Evolutionary conservation across 2,888 invertebrate genomes (phyloP).

Genomic region (Philopedon plagiatum): DNA sequence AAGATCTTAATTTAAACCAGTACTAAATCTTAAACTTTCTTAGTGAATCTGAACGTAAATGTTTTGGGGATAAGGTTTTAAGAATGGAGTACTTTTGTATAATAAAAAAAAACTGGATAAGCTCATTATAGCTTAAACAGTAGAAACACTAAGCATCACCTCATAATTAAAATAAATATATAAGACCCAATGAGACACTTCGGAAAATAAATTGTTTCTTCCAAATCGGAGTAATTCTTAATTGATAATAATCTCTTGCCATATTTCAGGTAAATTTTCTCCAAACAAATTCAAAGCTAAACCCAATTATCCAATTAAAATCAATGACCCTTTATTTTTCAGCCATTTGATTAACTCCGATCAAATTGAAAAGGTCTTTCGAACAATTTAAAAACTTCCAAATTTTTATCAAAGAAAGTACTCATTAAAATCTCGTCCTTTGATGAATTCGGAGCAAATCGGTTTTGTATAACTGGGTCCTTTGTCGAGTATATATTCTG

Average conservation of each 20-base stretch:
- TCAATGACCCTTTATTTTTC: conserved; percentile 37
- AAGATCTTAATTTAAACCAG: too few species aligned
- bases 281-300: conserved; percentile 20
- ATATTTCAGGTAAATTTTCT: conserved; percentile 17
- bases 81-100: too few species aligned
- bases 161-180: too few species aligned
- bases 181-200: background rate
- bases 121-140: too few species aligned
- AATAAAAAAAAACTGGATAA: too few species aligned
- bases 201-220: background rate
- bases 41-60: too few species aligned
- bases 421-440: conserved; percentile 46
- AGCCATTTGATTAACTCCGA: conserved; percentile 8
- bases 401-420: conserved; percentile 39
- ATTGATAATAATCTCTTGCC: background rate
- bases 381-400: conserved; percentile 18
- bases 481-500: conserved; percentile 34
- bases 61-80: too few species aligned
- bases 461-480: conserved; percentile 40
- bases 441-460: conserved; percentile 45
- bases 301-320: conserved; percentile 45
- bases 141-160: too few species aligned
- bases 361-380: conserved; percentile 23
- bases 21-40: too few species aligned
- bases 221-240: background rate